Percentiles rank a stretch among this genome's conserved stretches.
Conservation (phyloP, 2,888 invertebrate genomes). For the Agonopterix heracliana region DNA sequence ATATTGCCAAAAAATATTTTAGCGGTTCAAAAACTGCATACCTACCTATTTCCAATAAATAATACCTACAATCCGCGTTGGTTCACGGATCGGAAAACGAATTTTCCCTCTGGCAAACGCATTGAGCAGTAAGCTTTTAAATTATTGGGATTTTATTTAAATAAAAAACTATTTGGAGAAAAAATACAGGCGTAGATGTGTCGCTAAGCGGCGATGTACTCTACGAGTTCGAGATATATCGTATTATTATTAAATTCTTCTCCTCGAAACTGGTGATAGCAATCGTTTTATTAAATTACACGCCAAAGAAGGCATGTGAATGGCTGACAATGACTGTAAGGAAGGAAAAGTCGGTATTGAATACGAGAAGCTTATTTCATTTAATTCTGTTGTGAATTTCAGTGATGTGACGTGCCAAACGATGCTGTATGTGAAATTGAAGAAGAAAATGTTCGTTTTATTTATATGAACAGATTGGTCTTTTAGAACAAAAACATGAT, state of each 20-base stretch:
- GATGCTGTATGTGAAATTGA: background rate
- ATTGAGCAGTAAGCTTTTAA: conserved; percentile 39
- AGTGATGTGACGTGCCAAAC: conserved; percentile 25
- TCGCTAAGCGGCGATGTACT: conserved; percentile 29
- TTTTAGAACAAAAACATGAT: too few species aligned
- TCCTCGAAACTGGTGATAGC: conserved; percentile 54
- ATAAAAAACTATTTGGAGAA: conserved; percentile 42
- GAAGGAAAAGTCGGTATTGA: conserved; percentile 50
- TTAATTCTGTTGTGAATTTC: conserved; percentile 38
- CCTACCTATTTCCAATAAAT: conserved; percentile 4
- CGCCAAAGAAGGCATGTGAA: conserved; percentile 60
- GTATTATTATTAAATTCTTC: conserved; percentile 70
- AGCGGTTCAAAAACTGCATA: background rate
- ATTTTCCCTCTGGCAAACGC: conserved; percentile 39
- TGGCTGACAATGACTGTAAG: conserved; percentile 59
- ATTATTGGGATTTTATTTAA: conserved; percentile 59
- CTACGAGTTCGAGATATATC: conserved; percentile 43
- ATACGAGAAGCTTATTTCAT: conserved; percentile 56
- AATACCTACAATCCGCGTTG: conserved; percentile 12
- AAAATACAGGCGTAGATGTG: conserved; percentile 15
- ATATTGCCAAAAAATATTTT: background rate
- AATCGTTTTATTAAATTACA: conserved; percentile 70
- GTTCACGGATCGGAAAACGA: conserved; percentile 28
- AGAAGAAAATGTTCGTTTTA: too few species aligned
- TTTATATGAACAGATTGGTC: too few species aligned